A percentile compares a stretch with the other conserved stretches of the same genome.
These are phyloP conservation scores for Heliconius hermathena DNA, from an alignment of 1,140 invertebrate species.

Conservation along the genomic window DNA sequence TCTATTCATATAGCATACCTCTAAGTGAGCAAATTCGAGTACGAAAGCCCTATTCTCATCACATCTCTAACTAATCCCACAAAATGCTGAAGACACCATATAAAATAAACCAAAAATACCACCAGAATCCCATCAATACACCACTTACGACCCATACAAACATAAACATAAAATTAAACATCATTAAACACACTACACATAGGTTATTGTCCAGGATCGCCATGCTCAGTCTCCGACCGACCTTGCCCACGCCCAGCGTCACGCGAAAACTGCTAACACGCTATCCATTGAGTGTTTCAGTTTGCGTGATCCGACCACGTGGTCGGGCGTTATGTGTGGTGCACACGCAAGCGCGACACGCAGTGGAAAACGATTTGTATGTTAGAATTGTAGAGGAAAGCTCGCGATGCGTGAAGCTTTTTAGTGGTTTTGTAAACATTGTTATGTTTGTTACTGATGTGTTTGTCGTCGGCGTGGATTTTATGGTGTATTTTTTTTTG, in stretches of 20 bases:
- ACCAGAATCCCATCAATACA: too few relatives aligned
- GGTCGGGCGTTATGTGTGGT: constrained; percentile 46
- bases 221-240: constrained; percentile 21
- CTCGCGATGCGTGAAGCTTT: constrained; percentile 7
- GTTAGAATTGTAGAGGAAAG: constrained; percentile 19
- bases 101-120: background rate
- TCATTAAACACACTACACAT: background rate
- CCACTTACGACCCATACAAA: background rate
- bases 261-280: constrained; percentile 43
- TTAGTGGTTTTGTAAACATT: background rate
- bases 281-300: constrained; percentile 47
- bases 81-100: too few relatives aligned
- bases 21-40: too few relatives aligned
- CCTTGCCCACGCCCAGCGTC: constrained; percentile 42
- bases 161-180: background rate
- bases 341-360: constrained; percentile 45
- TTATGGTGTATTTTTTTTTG: too few relatives aligned
- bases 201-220: background rate
- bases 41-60: too few relatives aligned
- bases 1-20: too few relatives aligned
- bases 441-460: too few relatives aligned
- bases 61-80: too few relatives aligned
- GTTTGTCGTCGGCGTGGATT: too few relatives aligned
- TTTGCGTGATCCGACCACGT: constrained; percentile 45
- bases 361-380: constrained; percentile 39